Evolutionary conservation across 2,113 vertebrate species (phyloP).

Genomic region (Hoplias malabaricus): DNA sequence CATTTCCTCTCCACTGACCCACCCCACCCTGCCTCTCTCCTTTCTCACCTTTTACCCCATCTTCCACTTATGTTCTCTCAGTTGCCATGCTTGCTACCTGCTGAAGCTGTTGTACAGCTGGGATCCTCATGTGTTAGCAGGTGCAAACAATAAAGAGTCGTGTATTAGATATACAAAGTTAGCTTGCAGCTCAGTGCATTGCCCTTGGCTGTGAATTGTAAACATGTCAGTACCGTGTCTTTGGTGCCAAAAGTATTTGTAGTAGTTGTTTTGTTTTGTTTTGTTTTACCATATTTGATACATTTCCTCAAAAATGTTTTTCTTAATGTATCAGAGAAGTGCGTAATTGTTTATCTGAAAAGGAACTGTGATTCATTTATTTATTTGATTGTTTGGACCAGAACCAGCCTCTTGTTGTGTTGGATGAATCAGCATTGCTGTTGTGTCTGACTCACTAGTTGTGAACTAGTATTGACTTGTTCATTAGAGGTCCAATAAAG

Average conservation of each 20-base stretch:
- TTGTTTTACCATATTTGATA: neutral
- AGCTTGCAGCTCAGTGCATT: conserved; percentile 9
- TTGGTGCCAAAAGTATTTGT: neutral
- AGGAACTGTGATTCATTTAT: neutral
- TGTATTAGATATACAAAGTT: conserved; percentile 17
- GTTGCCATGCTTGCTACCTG: conserved; percentile 27
- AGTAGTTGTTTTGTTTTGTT: neutral
- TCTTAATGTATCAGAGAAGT: neutral
- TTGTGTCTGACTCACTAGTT: conserved; percentile 8
- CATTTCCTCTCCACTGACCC: conserved; percentile 27
- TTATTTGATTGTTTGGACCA: neutral
- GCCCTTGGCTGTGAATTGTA: conserved; percentile 17
- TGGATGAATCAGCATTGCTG: conserved; percentile 22
- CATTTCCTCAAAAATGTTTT: no score
- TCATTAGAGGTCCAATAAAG: neutral
- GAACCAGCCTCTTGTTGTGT: neutral
- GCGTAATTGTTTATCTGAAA: no score
- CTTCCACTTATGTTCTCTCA: conserved; percentile 17
- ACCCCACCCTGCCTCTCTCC: neutral
- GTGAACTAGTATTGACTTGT: neutral
- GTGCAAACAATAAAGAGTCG: neutral
- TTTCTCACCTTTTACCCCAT: neutral
- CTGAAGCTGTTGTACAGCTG: neutral
- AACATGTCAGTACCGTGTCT: neutral
- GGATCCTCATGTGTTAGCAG: neutral